These are phyloP conservation scores for Callospermophilus lateralis DNA, from an alignment of 2,113 vertebrate species.

Conservation along the genomic window DNA sequence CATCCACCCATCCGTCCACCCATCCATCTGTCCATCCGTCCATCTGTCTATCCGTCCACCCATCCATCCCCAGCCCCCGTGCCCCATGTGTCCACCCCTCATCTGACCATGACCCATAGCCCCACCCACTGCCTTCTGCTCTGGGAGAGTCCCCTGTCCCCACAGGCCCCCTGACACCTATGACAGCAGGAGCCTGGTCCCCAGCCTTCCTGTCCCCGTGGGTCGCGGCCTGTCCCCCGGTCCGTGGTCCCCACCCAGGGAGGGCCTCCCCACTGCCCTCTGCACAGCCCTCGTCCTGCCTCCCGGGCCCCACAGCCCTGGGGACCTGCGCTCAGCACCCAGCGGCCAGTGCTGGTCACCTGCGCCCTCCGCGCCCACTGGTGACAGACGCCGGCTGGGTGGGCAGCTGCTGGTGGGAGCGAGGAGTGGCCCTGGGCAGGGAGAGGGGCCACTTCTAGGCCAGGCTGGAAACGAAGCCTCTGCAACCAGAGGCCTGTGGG, in stretches of 20 bases:
- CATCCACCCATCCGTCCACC: background rate
- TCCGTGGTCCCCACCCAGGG: too few relatives aligned
- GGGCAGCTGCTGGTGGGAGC: background rate
- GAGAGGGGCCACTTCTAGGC: conserved; percentile 51
- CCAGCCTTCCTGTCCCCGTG: too few relatives aligned
- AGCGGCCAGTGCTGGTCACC: background rate
- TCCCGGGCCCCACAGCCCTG: too few relatives aligned
- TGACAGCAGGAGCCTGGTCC: too few relatives aligned
- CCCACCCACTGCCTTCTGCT: background rate
- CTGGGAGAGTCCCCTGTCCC: background rate
- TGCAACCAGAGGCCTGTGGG: background rate
- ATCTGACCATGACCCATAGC: background rate
- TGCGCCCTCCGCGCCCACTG: background rate
- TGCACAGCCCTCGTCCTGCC: too few relatives aligned
- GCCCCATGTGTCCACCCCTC: background rate
- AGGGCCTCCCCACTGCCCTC: too few relatives aligned
- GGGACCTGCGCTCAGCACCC: too few relatives aligned
- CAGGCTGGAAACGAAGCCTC: conserved; percentile 8
- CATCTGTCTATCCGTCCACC: background rate
- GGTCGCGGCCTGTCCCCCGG: too few relatives aligned
- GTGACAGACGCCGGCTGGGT: background rate
- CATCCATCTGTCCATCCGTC: rapidly evolving
- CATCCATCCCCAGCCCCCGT: too few relatives aligned
- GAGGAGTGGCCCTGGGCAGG: conserved; percentile 26
- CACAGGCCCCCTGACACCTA: too few relatives aligned